Base-by-base conservation (phyloP, 2,113 vertebrate species). In the Myotis davidii region DNA sequence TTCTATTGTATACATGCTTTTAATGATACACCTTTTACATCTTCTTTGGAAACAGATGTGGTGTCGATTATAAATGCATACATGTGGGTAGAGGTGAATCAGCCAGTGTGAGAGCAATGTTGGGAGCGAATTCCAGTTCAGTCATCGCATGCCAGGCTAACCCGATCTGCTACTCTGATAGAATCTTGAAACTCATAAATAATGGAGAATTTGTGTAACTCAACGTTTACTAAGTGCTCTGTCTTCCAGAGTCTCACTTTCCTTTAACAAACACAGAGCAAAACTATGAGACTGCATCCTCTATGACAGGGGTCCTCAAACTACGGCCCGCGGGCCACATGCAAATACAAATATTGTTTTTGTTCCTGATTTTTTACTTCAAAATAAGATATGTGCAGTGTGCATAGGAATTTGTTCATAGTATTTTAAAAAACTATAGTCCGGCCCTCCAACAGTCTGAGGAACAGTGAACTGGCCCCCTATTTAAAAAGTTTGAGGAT, bases 1-100 rank as follows among this genome's bases (percentile, higher is more conserved):
- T 85, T 54, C 45, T 59, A 69, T 54, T 85, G 4, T 64, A 25
- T 4, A 27, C 6, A 34, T 56, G 39, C 34, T 85, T 92, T 95
- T 85, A 94, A 95, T 95, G 69, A 95, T 37, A 59, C 6, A 59
- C 9, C 34, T 45, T 90, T 93, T 42, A 76, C 27, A 88, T 32
- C 25, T 87, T 78, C 64, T 92, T 61, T 94, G 72, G 20, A 59
- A 92, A 81, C n/a, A 59, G 54, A 88, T 9, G 6, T 34, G 78
- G 77, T 39, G 70, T 32, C 39, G 29, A 88, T 88, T 90, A 88
- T 23, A 59, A 92, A 86, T 32, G 34, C 32, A 72, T 73, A 39
- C 92, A 52, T 14, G 25, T 34, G 48, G 34, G 32, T 9, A 52
- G 27, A 82, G 70, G 42, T 87, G 87, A 92, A 29, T 92, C 76